Conservation (phyloP, 1,140 invertebrate genomes). For the Pachyrhynchus sulphureomaculatus region DNA sequence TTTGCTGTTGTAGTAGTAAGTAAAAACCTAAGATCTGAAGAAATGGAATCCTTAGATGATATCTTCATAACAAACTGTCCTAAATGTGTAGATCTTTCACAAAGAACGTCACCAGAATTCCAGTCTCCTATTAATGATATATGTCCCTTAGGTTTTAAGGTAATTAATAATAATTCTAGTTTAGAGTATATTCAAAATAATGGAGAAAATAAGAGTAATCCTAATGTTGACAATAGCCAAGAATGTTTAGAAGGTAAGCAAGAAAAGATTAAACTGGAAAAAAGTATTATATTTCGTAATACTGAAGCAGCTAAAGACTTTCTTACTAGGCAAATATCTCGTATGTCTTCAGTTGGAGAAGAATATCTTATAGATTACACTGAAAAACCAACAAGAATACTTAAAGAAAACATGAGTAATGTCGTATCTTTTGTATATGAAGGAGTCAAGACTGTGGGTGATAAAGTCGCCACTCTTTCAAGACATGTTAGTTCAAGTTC, state of each 20-base stretch:
- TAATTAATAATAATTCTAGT: conserved; percentile 58
- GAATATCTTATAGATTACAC: conserved; percentile 65
- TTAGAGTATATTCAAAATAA: conserved; percentile 47
- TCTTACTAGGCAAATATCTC: conserved; percentile 69
- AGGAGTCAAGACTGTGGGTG: conserved; percentile 71
- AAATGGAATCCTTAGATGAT: conserved; percentile 63
- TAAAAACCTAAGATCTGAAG: conserved; percentile 57
- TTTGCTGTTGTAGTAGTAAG: conserved; percentile 69
- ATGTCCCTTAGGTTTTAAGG: conserved; percentile 52
- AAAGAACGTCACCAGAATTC: conserved; percentile 56
- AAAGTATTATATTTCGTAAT: conserved; percentile 70
- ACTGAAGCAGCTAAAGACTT: conserved; percentile 71
- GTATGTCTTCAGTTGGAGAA: conserved; percentile 68
- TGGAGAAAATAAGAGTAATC: neutral
- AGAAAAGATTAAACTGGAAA: conserved; percentile 52
- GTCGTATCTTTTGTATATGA: conserved; percentile 73
- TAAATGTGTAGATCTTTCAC: conserved; percentile 50
- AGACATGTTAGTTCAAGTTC: conserved; percentile 73
- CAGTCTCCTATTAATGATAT: conserved; percentile 54
- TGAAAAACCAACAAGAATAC: conserved; percentile 65
- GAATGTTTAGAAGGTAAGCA: conserved; percentile 42
- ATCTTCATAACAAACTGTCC: neutral
- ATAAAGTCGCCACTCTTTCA: conserved; percentile 71
- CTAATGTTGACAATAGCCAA: conserved; percentile 11
- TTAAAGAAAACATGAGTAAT: conserved; percentile 73